Evolutionary conservation across 1,140 invertebrate genomes (phyloP).

Genomic region (Ditylenchus dipsaci): DNA sequence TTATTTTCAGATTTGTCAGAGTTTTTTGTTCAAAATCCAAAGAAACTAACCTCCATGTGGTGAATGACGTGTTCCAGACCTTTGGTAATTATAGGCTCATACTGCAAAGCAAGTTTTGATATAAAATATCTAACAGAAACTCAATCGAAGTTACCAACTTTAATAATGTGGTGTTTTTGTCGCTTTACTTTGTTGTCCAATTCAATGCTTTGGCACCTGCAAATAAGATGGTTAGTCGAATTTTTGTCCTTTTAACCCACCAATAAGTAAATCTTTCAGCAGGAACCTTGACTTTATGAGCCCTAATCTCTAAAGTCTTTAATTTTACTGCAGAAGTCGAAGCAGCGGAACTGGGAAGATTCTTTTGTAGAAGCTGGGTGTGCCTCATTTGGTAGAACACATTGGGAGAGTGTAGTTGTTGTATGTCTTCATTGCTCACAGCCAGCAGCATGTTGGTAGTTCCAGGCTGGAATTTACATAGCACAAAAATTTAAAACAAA

Average conservation of each 20-base stretch:
- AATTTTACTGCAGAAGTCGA: slow-evolving; percentile 1
- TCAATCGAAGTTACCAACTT: slow-evolving; percentile 64
- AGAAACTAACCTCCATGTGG: slow-evolving; percentile 81
- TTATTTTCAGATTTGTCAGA: too few species aligned
- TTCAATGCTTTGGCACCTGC: slow-evolving; percentile 21
- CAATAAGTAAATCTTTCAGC: slow-evolving; percentile 87
- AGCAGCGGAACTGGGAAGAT: slow-evolving; percentile 4
- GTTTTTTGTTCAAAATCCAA: too few species aligned
- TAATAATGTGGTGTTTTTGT: slow-evolving; percentile 71
- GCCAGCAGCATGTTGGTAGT: slow-evolving; percentile 55
- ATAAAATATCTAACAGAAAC: neutral
- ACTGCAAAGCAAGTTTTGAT: slow-evolving; percentile 62
- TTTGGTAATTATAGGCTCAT: slow-evolving; percentile 73
- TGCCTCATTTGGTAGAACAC: slow-evolving; percentile 26
- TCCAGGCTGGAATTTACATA: too few species aligned
- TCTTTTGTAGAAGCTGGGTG: slow-evolving; percentile 22
- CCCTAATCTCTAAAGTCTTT: slow-evolving; percentile 35
- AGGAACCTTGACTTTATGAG: slow-evolving; percentile 71
- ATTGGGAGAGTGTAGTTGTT: slow-evolving; percentile 18
- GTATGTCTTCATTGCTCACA: slow-evolving; percentile 18
- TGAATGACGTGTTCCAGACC: slow-evolving; percentile 84
- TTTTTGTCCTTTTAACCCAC: too few species aligned
- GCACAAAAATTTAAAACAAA: too few species aligned
- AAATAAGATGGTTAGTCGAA: too few species aligned
- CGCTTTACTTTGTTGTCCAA: slow-evolving; percentile 67